Percentiles rank a stretch among this genome's conserved stretches.
Conservation (phyloP, 2,888 invertebrate species). For the Pardosa pseudoannulata region DNA sequence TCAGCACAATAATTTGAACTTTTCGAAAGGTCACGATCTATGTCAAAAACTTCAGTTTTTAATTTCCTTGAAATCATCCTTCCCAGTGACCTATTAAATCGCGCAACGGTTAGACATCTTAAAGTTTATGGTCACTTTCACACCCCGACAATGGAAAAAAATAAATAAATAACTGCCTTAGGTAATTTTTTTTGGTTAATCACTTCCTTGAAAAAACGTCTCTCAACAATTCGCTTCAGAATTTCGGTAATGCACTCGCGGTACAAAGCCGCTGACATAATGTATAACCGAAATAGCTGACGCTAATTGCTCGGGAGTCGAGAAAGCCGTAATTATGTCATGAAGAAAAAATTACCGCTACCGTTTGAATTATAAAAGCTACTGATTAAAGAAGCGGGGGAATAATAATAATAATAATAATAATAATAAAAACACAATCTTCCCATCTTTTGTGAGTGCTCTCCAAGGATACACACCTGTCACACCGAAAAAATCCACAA, state of each 20-base stretch:
- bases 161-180: too few relatives aligned
- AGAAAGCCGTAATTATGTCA: background rate
- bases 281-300: background rate
- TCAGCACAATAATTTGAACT: too few relatives aligned
- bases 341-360: conserved; percentile 32
- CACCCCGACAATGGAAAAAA: too few relatives aligned
- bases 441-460: background rate
- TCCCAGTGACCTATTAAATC: too few relatives aligned
- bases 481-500: background rate
- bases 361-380: conserved; percentile 39
- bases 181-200: background rate
- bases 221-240: background rate
- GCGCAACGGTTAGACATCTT: too few relatives aligned
- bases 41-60: too few relatives aligned
- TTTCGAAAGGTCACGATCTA: too few relatives aligned
- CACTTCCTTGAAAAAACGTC: background rate
- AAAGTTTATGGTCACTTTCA: too few relatives aligned
- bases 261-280: background rate
- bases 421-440: background rate
- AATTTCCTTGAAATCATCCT: too few relatives aligned
- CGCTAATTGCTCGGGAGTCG: background rate
- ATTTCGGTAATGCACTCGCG: background rate
- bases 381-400: conserved; percentile 31
- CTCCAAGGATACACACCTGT: conserved; percentile 6
- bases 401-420: background rate